phyloP scores from a whole-genome alignment of 2,888 invertebrate species.

The Pycnomerus fuliginosus region DNA sequence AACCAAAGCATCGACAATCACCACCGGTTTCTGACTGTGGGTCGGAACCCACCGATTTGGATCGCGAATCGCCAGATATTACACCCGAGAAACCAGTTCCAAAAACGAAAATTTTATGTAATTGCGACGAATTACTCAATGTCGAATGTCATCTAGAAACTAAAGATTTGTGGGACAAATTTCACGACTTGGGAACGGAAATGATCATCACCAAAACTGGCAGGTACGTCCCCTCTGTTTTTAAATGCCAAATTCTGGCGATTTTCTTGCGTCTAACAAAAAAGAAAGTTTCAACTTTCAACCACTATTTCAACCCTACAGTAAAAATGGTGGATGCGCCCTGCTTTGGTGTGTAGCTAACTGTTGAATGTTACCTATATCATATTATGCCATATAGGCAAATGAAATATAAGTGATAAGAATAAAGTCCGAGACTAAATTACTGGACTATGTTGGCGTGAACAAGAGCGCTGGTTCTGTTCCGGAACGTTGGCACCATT shows the following conservation, averaged over 20 bases:
- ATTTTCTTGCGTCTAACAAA: slow-evolving; percentile 6
- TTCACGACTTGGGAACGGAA: slow-evolving; percentile 74
- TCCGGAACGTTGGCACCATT: slow-evolving; percentile 24
- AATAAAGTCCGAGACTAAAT: slow-evolving; percentile 12
- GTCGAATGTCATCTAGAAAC: slow-evolving; percentile 77
- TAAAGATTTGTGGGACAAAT: slow-evolving; percentile 81
- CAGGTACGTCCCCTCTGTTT: slow-evolving; percentile 58
- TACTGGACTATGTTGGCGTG: slow-evolving; percentile 21
- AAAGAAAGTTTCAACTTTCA: too few species aligned
- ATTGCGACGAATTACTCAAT: slow-evolving; percentile 63
- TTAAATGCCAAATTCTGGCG: background rate
- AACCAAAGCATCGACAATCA: slow-evolving; percentile 41
- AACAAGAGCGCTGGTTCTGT: slow-evolving; percentile 20
- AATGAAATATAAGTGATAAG: too few species aligned
- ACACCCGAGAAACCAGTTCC: slow-evolving; percentile 43
- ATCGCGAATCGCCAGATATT: slow-evolving; percentile 49
- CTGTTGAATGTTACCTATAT: too few species aligned
- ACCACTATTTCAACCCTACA: too few species aligned
- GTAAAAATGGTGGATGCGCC: too few species aligned
- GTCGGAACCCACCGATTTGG: slow-evolving; percentile 47
- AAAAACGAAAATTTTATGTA: slow-evolving; percentile 58
- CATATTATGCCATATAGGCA: too few species aligned
- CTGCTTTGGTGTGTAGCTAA: too few species aligned
- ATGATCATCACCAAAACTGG: slow-evolving; percentile 87
- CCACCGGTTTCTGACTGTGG: slow-evolving; percentile 50